Percentiles rank a stretch among this genome's conserved stretches.
phyloP scores from a whole-genome alignment of 2,888 invertebrate genomes.

The Tethea ocularis region DNA sequence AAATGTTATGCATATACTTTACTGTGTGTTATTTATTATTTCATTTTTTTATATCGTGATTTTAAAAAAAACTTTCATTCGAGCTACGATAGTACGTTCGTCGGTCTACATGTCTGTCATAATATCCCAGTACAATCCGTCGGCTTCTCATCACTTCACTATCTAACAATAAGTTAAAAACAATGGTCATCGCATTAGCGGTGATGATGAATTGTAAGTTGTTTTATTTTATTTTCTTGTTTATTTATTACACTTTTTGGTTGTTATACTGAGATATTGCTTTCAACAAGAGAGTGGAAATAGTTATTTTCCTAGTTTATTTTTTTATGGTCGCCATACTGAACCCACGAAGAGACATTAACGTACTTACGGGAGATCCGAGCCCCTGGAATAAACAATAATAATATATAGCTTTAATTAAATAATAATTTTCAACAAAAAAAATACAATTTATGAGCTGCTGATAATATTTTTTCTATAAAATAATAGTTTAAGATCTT shows the following conservation, averaged over 20 bases:
- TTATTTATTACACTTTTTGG: not conserved
- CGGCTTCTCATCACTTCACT: constrained; percentile 37
- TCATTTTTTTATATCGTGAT: not conserved
- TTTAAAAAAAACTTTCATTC: constrained; percentile 3
- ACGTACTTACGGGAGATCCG: too few relatives aligned
- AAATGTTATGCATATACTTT: too few relatives aligned
- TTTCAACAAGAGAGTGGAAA: not conserved
- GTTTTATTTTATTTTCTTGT: not conserved
- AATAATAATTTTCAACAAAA: too few relatives aligned
- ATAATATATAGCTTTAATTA: too few relatives aligned
- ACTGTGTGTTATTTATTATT: too few relatives aligned
- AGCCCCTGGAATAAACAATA: too few relatives aligned
- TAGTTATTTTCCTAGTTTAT: not conserved
- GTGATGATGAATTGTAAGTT: constrained; percentile 1
- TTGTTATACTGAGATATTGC: not conserved
- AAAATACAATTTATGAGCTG: too few relatives aligned
- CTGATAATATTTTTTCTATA: too few relatives aligned
- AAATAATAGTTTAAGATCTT: too few relatives aligned
- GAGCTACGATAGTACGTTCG: constrained; percentile 29
- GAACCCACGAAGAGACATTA: too few relatives aligned
- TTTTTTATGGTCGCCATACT: not conserved
- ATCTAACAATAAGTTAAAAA: constrained; percentile 22
- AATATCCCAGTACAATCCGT: constrained; percentile 24
- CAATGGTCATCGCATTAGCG: constrained; percentile 28
- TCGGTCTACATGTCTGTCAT: constrained; percentile 36